A percentile compares a stretch with the other conserved stretches of the same genome.
Conservation (phyloP, 2,888 invertebrate genomes). For the Chymomyza caudatula region DNA sequence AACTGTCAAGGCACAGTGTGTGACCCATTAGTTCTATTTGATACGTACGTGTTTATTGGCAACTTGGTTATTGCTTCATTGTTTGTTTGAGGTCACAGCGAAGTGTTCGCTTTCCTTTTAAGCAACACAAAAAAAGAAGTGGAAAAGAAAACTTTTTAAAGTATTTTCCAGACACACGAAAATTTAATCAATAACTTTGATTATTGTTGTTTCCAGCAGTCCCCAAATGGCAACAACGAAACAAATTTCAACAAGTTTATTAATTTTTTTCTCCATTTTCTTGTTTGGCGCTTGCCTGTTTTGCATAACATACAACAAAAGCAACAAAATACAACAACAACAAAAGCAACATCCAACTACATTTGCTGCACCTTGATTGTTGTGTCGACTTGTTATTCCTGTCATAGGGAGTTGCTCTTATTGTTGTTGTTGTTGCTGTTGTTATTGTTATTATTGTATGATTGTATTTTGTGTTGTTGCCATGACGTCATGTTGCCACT, state of each 20-base stretch:
- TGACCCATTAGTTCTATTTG: constrained; percentile 39
- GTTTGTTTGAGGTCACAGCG: constrained; percentile 51
- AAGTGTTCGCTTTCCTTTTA: constrained; percentile 7
- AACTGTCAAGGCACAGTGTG: background rate
- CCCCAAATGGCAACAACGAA: background rate
- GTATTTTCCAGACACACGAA: background rate
- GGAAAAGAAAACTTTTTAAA: constrained; percentile 8
- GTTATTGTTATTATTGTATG: constrained; percentile 13
- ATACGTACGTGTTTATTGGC: constrained; percentile 59
- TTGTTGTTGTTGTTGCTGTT: constrained; percentile 5
- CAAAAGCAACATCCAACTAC: constrained; percentile 8
- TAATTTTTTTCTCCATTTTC: constrained; percentile 31
- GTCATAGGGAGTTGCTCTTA: background rate
- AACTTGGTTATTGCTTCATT: constrained; percentile 50
- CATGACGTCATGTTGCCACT: constrained; percentile 10
- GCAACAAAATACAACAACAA: constrained; percentile 1
- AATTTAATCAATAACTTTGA: constrained; percentile 60
- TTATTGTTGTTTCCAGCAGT: constrained; percentile 24
- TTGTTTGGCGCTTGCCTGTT: background rate
- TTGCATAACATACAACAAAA: background rate
- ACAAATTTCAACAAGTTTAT: constrained; percentile 45
- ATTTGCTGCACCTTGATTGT: constrained; percentile 13
- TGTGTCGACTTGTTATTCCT: background rate
- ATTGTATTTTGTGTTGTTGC: constrained; percentile 5
- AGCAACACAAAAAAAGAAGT: background rate